phyloP scores from a whole-genome alignment of 2,797 vertebrate species.

The Sebastolobus altivelis region DNA sequence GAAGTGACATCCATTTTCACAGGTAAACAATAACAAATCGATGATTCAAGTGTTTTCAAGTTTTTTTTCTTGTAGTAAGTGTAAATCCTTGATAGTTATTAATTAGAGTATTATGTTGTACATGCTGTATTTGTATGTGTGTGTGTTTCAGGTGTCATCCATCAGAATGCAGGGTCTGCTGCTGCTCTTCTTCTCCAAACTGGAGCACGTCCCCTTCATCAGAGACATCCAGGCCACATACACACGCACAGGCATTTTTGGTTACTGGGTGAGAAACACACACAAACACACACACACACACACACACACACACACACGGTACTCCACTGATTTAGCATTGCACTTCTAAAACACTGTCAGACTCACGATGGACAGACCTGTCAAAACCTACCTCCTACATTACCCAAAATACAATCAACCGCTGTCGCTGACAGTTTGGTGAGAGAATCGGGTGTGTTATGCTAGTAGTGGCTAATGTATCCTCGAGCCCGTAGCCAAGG shows the following conservation, averaged over 20 bases:
- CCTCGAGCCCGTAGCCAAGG: too few species aligned
- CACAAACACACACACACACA: background rate
- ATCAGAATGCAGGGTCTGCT: conserved; percentile 96
- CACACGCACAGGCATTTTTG: conserved; percentile 93
- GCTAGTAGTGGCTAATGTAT: background rate
- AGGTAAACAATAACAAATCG: background rate
- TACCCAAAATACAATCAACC: background rate
- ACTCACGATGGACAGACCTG: background rate
- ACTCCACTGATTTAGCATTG: background rate
- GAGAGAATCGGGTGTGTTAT: background rate
- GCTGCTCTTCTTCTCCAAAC: conserved; percentile 91
- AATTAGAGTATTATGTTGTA: background rate
- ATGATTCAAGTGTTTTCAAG: background rate
- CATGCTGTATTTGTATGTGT: background rate
- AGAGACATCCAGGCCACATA: conserved; percentile 89
- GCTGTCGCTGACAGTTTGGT: background rate
- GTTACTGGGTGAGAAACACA: conserved; percentile 92
- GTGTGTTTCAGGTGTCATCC: conserved; percentile 86
- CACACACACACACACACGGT: background rate
- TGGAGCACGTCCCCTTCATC: conserved; percentile 91
- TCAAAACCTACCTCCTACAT: background rate
- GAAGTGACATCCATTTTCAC: background rate
- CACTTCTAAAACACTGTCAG: background rate
- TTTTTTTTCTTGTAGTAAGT: background rate
- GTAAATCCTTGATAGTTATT: background rate